These are phyloP conservation scores for Alexandromys oeconomus DNA, from an alignment of 2,797 vertebrate genomes.

Conservation along the genomic window DNA sequence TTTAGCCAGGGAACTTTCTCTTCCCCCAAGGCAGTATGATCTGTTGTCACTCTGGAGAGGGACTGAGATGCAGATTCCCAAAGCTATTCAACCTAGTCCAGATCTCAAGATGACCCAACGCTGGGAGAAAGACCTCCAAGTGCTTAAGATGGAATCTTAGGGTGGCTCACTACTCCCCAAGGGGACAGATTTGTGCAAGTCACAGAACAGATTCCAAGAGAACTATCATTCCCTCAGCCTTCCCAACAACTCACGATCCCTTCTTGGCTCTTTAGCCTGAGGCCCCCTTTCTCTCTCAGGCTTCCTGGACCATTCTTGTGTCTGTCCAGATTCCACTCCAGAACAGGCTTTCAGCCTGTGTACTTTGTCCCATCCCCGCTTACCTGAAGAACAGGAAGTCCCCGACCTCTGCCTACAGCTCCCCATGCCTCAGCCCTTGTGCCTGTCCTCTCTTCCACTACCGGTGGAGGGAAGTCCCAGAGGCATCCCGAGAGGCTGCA, in stretches of 20 bases:
- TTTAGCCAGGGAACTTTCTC: neutral
- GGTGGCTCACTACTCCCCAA: neutral
- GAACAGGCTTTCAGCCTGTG: neutral
- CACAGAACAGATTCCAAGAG: neutral
- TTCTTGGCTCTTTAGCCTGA: neutral
- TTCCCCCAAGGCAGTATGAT: neutral
- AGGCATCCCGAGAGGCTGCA: neutral
- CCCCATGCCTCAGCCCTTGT: neutral
- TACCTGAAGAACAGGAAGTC: neutral
- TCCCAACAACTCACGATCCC: neutral
- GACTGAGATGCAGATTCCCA: neutral
- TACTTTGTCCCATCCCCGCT: rapidly evolving
- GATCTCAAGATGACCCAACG: neutral
- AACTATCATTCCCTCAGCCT: neutral
- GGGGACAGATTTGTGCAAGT: neutral
- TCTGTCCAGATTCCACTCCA: neutral
- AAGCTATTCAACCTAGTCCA: neutral
- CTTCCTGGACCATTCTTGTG: neutral
- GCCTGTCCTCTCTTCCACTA: neutral
- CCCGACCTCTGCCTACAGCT: rapidly evolving
- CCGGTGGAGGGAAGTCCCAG: neutral
- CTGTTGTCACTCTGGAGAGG: neutral
- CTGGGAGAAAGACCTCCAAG: neutral
- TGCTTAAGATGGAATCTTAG: neutral
- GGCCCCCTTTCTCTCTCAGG: neutral